phyloP scores from a whole-genome alignment of 2,797 vertebrate genomes.

The Monodelphis domestica region DNA sequence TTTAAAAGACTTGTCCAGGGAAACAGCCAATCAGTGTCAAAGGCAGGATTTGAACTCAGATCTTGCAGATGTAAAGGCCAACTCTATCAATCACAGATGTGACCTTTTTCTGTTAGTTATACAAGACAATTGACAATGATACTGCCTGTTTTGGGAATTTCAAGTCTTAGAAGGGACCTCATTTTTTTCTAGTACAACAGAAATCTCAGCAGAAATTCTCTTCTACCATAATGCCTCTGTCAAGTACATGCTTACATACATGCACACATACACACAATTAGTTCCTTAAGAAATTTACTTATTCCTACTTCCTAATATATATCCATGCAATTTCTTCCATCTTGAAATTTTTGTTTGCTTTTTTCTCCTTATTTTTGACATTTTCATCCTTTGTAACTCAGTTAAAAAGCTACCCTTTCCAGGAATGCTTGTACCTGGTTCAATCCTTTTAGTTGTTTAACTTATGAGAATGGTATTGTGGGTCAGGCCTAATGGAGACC shows the following conservation, averaged over 20 bases:
- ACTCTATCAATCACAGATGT: neutral
- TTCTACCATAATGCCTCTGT: neutral
- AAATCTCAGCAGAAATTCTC: neutral
- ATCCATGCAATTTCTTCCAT: neutral
- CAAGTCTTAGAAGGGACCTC: neutral
- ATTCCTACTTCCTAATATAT: neutral
- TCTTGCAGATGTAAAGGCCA: neutral
- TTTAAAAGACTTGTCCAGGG: neutral
- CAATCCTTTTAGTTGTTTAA: neutral
- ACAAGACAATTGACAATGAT: neutral
- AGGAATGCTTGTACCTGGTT: neutral
- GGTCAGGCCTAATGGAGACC: neutral
- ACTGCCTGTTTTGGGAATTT: neutral
- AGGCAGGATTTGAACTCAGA: neutral
- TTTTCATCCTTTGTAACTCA: neutral
- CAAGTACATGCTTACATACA: neutral
- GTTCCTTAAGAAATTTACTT: neutral
- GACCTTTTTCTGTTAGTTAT: neutral
- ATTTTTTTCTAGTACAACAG: neutral
- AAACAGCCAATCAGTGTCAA: neutral
- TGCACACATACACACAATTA: neutral
- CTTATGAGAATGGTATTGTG: neutral
- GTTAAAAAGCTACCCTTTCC: neutral
- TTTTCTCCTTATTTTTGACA: neutral
- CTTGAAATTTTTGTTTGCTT: neutral